phyloP scores from a whole-genome alignment of 2,113 vertebrate genomes.

The Ariopsis seemanni region DNA sequence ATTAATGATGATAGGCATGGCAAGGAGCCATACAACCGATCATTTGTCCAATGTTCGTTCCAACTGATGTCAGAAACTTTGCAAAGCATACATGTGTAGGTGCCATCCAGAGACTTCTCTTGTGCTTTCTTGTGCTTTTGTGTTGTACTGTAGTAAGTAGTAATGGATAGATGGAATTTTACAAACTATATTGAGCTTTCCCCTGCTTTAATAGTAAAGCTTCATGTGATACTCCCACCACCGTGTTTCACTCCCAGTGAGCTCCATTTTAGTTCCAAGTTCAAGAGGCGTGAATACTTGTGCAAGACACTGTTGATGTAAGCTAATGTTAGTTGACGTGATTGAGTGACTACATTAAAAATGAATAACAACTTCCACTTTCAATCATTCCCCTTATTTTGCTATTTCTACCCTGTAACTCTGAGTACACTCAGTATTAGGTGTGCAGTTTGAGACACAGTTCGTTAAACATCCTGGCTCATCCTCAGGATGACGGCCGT shows the following conservation, averaged over 20 bases:
- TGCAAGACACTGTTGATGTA: background rate
- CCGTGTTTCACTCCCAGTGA: background rate
- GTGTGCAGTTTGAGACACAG: background rate
- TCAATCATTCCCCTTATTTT: background rate
- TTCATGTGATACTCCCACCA: background rate
- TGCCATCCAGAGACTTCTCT: no score
- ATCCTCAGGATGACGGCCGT: background rate
- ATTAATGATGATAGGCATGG: no score
- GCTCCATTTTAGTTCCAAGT: background rate
- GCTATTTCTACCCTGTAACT: background rate
- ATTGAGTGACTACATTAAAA: background rate
- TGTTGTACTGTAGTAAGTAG: no score
- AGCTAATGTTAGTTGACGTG: background rate
- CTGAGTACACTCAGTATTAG: no score
- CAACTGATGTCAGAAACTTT: no score
- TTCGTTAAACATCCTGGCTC: background rate
- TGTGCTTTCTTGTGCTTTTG: no score
- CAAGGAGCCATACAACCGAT: no score
- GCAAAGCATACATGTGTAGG: no score
- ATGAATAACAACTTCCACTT: background rate
- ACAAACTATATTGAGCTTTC: no score
- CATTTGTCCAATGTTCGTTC: no score
- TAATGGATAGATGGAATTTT: no score
- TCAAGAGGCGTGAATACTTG: background rate
- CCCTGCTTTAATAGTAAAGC: no score